Percentiles rank a stretch among this genome's conserved stretches.
phyloP scores from a whole-genome alignment of 2,797 vertebrate genomes.

The Trichosurus vulpecula region DNA sequence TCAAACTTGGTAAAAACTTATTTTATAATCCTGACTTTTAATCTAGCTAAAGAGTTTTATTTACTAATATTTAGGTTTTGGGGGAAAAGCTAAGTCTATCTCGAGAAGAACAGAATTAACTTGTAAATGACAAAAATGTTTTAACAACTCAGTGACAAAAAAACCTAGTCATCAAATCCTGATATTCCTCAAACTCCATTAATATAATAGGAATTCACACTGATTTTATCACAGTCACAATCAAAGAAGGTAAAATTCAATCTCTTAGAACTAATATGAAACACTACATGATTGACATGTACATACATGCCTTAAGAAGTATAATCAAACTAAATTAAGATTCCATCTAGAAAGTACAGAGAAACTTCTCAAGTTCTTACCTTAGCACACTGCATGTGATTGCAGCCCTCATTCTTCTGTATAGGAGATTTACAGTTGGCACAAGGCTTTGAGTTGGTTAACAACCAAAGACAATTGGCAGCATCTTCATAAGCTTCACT shows the following conservation, averaged over 20 bases:
- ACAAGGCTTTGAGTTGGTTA: conserved; percentile 97
- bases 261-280: conserved; percentile 30
- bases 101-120: not conserved
- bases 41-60: not conserved
- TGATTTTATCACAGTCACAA: conserved; percentile 10
- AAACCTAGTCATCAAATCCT: not conserved
- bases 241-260: conserved; percentile 37
- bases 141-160: not conserved
- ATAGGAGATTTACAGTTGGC: conserved; percentile 99
- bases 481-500: conserved; percentile 98
- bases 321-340: conserved; percentile 46
- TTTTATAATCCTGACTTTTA: not conserved
- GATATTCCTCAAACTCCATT: conserved; percentile 24
- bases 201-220: conserved; percentile 24
- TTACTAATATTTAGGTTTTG: not conserved
- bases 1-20: not conserved
- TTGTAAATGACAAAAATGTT: not conserved
- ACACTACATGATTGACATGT: conserved; percentile 3
- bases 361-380: conserved; percentile 77
- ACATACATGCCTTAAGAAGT: conserved; percentile 36
- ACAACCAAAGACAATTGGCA: conserved; percentile 98
- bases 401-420: conserved; percentile 99
- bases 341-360: conserved; percentile 26
- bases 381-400: conserved; percentile 99
- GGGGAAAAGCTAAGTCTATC: not conserved